Evolutionary conservation across 2,888 invertebrate genomes (phyloP).

Genomic region (Phortica magna): DNA sequence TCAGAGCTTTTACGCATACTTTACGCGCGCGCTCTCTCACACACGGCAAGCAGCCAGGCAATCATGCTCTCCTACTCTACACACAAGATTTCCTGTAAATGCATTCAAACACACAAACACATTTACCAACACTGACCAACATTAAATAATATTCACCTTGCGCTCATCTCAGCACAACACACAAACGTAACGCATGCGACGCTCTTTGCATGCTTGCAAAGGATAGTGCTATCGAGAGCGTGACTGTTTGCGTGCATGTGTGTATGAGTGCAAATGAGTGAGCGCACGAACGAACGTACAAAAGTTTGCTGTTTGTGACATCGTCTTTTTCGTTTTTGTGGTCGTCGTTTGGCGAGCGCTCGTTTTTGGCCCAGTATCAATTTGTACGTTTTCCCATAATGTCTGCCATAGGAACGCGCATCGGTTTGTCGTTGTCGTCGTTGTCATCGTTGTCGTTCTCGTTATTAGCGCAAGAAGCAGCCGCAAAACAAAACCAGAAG

Average conservation of each 20-base stretch:
- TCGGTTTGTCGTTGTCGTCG: conserved; percentile 61
- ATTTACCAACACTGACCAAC: conserved; percentile 38
- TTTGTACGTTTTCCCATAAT: conserved; percentile 77
- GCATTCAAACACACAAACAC: conserved; percentile 1
- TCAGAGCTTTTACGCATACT: conserved; percentile 67
- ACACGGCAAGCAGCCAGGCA: not conserved
- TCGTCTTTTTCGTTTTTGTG: not conserved
- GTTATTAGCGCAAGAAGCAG: conserved; percentile 63
- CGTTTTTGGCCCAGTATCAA: conserved; percentile 76
- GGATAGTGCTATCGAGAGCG: not conserved
- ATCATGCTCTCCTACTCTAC: not conserved
- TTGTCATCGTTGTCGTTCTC: conserved; percentile 63
- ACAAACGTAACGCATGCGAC: too few species aligned
- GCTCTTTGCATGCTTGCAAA: not conserved
- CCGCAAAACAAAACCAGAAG: conserved; percentile 42
- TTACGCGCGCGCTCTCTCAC: conserved; percentile 10
- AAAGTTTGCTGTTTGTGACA: not conserved
- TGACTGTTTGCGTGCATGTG: too few species aligned
- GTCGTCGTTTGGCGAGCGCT: conserved; percentile 43
- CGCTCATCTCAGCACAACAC: conserved; percentile 42
- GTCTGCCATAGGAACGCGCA: conserved; percentile 70
- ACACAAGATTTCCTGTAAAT: conserved; percentile 12
- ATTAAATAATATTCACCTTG: conserved; percentile 31
- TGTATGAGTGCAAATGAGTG: conserved; percentile 19
- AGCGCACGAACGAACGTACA: conserved; percentile 34